phyloP scores from a whole-genome alignment of 23 tunicate species.

The Trididemnum clinides region DNA sequence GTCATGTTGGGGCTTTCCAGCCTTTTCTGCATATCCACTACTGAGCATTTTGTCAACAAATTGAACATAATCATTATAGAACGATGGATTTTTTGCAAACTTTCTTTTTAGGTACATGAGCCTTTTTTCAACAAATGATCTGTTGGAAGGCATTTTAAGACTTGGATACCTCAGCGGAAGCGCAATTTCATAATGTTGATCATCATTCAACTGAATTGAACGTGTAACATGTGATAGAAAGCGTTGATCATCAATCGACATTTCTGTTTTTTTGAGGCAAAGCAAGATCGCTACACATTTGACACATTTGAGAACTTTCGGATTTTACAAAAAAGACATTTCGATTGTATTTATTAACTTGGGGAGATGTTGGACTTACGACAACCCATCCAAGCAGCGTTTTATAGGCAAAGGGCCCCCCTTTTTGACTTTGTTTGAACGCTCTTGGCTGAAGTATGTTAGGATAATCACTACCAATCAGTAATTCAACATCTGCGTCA shows the following conservation, averaged over 20 bases:
- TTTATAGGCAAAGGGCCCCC: not conserved
- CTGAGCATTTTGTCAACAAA: constrained; percentile 30
- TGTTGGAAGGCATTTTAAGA: constrained; percentile 16
- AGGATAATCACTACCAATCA: not conserved
- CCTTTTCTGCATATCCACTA: constrained; percentile 42
- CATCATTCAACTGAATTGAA: constrained; percentile 5
- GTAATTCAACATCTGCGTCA: not conserved
- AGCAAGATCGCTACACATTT: too few species aligned
- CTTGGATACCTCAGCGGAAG: not conserved
- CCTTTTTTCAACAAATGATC: not conserved
- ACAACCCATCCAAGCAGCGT: not conserved
- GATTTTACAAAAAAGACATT: too few species aligned
- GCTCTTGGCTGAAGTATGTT: not conserved
- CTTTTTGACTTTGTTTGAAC: not conserved
- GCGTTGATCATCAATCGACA: too few species aligned
- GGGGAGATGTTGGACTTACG: not conserved
- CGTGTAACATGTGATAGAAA: too few species aligned
- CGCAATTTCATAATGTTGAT: constrained; percentile 35
- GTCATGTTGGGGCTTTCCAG: not conserved
- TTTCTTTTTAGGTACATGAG: not conserved
- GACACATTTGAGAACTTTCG: too few species aligned
- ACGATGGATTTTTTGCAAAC: not conserved
- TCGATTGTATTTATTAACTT: too few species aligned
- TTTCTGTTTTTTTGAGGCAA: too few species aligned
- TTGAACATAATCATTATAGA: not conserved